phyloP scores from a whole-genome alignment of 2,113 vertebrate genomes.

The Salvelinus alpinus region DNA sequence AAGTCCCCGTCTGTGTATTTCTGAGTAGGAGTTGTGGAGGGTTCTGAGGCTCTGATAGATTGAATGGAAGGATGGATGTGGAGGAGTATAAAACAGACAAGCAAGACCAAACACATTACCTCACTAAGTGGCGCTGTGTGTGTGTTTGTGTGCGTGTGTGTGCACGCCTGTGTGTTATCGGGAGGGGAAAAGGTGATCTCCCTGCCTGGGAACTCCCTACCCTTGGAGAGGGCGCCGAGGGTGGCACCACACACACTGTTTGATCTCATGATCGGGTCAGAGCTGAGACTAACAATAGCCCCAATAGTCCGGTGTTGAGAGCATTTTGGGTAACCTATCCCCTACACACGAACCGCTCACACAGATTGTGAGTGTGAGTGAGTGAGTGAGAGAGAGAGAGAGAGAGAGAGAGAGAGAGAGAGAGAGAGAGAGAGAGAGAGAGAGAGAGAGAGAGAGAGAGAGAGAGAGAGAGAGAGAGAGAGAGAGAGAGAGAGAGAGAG shows the following conservation, averaged over 20 bases:
- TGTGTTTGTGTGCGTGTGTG: slow-evolving; percentile 12
- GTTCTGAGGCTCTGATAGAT: neutral
- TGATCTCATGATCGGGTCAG: too few relatives aligned
- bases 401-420: neutral
- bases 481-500: neutral
- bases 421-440: neutral
- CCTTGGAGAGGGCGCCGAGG: too few relatives aligned
- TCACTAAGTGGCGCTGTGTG: slow-evolving; percentile 19
- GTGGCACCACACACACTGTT: too few relatives aligned
- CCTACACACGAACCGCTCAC: neutral
- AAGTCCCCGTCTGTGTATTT: neutral
- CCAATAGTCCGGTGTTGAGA: too few relatives aligned
- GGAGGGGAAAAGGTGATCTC: neutral
- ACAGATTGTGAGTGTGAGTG: neutral
- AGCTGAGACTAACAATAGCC: too few relatives aligned
- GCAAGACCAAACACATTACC: too few relatives aligned
- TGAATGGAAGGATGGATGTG: too few relatives aligned
- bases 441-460: neutral
- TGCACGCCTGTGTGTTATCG: slow-evolving; percentile 8
- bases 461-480: neutral
- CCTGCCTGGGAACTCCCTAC: neutral
- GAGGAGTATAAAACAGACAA: too few relatives aligned
- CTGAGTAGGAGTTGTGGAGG: neutral
- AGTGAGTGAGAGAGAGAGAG: neutral
- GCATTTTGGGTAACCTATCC: too few relatives aligned